Conservation (phyloP, 1,140 invertebrate species). For the Nasonia giraulti region DNA sequence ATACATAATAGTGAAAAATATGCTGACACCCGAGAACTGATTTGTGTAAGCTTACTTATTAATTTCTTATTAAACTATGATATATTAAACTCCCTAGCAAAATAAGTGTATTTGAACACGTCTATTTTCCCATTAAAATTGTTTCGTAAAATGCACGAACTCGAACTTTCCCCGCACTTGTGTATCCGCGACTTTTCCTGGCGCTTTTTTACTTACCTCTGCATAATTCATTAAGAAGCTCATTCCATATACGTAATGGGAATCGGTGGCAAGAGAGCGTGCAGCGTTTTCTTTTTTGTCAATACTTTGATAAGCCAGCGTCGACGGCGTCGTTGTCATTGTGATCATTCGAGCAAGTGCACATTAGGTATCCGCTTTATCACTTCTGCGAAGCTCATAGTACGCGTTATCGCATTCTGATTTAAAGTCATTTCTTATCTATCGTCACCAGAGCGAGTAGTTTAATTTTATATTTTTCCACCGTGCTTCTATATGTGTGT, state of each 20-base stretch:
- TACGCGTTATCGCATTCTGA: slow-evolving; percentile 49
- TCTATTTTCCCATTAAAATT: neutral
- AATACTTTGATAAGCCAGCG: slow-evolving; percentile 38
- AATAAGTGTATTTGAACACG: neutral
- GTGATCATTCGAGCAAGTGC: neutral
- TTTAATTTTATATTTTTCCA: slow-evolving; percentile 49
- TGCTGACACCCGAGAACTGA: slow-evolving; percentile 34
- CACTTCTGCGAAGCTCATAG: slow-evolving; percentile 43
- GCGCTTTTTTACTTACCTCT: slow-evolving; percentile 17
- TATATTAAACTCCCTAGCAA: neutral
- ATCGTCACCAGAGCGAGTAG: slow-evolving; percentile 31
- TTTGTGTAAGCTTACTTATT: slow-evolving; percentile 43
- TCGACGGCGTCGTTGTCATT: neutral
- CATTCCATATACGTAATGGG: neutral
- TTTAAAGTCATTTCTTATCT: slow-evolving; percentile 50
- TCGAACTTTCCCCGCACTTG: neutral
- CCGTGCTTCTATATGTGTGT: neutral
- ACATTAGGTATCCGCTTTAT: slow-evolving; percentile 37
- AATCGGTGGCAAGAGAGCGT: too few species aligned
- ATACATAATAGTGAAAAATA: slow-evolving; percentile 32
- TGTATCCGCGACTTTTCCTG: neutral
- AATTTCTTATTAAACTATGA: slow-evolving; percentile 21
- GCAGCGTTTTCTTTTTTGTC: slow-evolving; percentile 24
- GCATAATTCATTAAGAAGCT: slow-evolving; percentile 20
- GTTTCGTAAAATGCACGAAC: neutral